Percentiles rank a stretch among this genome's conserved stretches.
phyloP scores from a whole-genome alignment of 2,797 vertebrate species.

The Anableps anableps region DNA sequence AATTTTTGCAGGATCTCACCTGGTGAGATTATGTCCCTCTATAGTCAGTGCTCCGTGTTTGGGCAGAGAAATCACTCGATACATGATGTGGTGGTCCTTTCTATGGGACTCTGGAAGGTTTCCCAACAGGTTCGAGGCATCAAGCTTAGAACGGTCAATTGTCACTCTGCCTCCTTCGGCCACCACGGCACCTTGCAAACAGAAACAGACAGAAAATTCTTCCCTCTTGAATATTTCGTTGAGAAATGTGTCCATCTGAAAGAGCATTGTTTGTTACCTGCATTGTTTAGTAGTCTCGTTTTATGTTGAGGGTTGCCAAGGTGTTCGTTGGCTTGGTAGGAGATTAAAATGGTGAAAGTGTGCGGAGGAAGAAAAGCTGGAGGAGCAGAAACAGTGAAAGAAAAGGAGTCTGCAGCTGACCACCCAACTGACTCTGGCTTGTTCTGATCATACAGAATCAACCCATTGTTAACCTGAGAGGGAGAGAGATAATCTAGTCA shows the following conservation, averaged over 20 bases:
- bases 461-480: constrained; percentile 82
- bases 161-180: constrained; percentile 86
- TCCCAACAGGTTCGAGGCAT: constrained; percentile 88
- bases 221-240: background rate
- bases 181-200: constrained; percentile 83
- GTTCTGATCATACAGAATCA: constrained; percentile 85
- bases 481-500: constrained; percentile 8
- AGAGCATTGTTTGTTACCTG: constrained; percentile 46
- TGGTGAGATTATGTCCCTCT: constrained; percentile 84
- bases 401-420: constrained; percentile 84
- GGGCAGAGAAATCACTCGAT: constrained; percentile 84
- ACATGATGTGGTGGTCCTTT: constrained; percentile 85
- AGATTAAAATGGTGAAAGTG: constrained; percentile 85
- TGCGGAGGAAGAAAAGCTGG: constrained; percentile 84
- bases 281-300: constrained; percentile 62
- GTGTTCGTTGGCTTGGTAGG: constrained; percentile 79
- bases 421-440: constrained; percentile 76
- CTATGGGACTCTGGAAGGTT: constrained; percentile 81
- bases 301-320: constrained; percentile 62
- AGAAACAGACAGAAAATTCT: constrained; percentile 11
- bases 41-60: constrained; percentile 82
- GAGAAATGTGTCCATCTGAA: background rate
- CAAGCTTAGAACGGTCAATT: constrained; percentile 87
- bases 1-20: constrained; percentile 62
- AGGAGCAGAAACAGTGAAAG: constrained; percentile 83